Conservation (phyloP, 1,140 invertebrate species). For the Drosophila jambulina region DNA sequence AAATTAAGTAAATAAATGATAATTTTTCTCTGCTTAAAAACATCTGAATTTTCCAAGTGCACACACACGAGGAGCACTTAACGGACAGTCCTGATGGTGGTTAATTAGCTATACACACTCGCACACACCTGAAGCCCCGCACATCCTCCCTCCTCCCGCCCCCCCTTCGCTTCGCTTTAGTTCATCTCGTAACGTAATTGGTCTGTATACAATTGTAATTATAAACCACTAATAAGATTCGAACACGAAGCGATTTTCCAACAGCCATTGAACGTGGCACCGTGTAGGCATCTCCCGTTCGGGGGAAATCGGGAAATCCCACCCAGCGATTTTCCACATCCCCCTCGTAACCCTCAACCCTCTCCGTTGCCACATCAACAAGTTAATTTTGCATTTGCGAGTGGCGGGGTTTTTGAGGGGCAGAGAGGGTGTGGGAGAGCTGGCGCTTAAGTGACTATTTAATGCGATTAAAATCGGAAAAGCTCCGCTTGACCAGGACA, state of each 20-base stretch:
- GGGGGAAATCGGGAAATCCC: not conserved
- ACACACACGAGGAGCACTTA: constrained; percentile 46
- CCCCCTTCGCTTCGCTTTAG: constrained; percentile 19
- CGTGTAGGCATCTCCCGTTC: not conserved
- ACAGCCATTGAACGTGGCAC: constrained; percentile 53
- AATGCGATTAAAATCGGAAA: constrained; percentile 77
- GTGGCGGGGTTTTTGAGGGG: constrained; percentile 16
- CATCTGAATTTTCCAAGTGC: constrained; percentile 15
- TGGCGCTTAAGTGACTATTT: constrained; percentile 57
- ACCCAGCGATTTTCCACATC: not conserved
- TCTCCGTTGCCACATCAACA: constrained; percentile 67
- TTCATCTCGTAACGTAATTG: constrained; percentile 74
- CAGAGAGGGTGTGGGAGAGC: not conserved
- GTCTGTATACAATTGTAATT: constrained; percentile 82
- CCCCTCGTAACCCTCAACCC: not conserved
- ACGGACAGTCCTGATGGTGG: constrained; percentile 58
- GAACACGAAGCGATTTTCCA: constrained; percentile 78
- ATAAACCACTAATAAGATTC: constrained; percentile 83
- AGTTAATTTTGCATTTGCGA: constrained; percentile 74
- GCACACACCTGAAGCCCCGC: constrained; percentile 35
- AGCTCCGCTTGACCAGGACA: constrained; percentile 38
- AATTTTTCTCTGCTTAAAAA: not conserved
- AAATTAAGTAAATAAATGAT: not conserved
- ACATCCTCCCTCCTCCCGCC: not conserved
- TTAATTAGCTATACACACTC: constrained; percentile 63